These are phyloP conservation scores for Eclectus roratus DNA, from an alignment of 2,113 vertebrate species.

Conservation along the genomic window DNA sequence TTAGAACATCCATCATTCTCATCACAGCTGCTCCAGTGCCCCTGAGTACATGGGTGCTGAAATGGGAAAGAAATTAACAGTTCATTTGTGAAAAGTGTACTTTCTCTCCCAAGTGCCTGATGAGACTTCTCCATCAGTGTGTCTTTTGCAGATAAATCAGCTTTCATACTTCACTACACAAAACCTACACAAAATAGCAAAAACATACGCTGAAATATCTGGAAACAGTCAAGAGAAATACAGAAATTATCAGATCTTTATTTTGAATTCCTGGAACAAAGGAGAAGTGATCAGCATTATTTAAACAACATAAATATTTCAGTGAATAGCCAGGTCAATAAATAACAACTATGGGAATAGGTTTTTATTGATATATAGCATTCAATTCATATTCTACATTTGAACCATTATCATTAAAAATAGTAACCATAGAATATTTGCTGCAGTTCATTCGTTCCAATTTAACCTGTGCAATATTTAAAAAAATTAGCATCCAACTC, in stretches of 20 bases:
- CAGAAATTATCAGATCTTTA: neutral
- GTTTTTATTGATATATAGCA: neutral
- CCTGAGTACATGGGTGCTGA: constrained; percentile 32
- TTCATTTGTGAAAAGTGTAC: constrained; percentile 11
- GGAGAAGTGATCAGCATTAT: neutral
- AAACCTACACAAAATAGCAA: neutral
- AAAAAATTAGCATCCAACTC: neutral
- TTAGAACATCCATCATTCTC: constrained; percentile 51
- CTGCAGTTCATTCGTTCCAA: neutral
- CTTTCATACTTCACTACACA: neutral
- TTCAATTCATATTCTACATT: neutral
- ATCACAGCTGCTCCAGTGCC: constrained; percentile 15
- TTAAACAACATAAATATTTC: neutral
- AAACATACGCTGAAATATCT: constrained; percentile 1
- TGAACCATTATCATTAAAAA: neutral
- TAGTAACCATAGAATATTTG: neutral
- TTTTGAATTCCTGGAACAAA: neutral
- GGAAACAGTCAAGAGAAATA: constrained; percentile 14
- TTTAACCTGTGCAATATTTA: neutral
- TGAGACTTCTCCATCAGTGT: neutral
- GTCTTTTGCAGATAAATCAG: constrained; percentile 18
- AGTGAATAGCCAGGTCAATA: neutral
- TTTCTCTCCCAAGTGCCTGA: neutral
- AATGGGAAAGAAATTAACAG: constrained; percentile 61
- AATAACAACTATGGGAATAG: neutral